phyloP scores from a whole-genome alignment of 2,797 vertebrate species.

The Pseudocheirus occidentalis region DNA sequence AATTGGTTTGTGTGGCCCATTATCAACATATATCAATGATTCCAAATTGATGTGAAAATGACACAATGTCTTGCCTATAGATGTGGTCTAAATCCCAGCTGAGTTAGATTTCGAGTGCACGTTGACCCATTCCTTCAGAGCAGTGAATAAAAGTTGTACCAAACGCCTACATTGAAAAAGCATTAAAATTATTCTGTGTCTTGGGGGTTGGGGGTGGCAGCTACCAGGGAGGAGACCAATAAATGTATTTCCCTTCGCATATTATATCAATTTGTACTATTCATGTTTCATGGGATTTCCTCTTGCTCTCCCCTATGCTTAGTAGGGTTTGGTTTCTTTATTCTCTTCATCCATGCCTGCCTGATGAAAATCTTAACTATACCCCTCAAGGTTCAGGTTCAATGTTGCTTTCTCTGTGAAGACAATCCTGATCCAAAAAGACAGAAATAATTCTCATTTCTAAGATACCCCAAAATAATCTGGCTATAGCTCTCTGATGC shows the following conservation, averaged over 20 bases:
- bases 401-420: background rate
- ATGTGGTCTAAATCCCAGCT: constrained; percentile 1
- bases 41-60: constrained; percentile 5
- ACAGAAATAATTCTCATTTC: background rate
- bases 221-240: background rate
- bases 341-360: background rate
- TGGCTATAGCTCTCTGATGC: background rate
- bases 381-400: background rate
- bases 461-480: background rate
- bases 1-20: background rate
- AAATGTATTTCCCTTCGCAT: background rate
- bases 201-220: background rate
- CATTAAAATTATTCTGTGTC: background rate
- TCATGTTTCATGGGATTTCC: background rate
- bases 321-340: background rate
- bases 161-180: background rate
- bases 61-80: background rate
- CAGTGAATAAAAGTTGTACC: background rate
- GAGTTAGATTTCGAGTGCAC: background rate
- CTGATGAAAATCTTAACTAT: background rate
- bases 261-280: background rate
- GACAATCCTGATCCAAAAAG: background rate
- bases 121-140: background rate
- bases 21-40: background rate
- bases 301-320: background rate